These are phyloP conservation scores for Halotydeus destructor DNA, from an alignment of 1,140 invertebrate species.

Conservation along the genomic window DNA sequence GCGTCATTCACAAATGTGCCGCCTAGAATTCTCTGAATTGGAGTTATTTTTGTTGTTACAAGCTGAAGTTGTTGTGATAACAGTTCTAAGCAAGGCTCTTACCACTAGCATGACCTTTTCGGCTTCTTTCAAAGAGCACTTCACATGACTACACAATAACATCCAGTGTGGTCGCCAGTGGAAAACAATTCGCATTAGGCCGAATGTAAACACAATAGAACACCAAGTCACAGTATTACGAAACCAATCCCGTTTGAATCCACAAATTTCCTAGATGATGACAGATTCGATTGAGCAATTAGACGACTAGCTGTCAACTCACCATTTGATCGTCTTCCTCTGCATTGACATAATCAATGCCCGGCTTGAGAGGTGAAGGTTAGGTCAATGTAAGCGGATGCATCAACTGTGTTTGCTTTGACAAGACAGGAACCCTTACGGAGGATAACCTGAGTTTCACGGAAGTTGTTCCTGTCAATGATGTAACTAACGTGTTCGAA, in stretches of 20 bases:
- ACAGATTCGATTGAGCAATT: too few species aligned
- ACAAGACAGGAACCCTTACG: slow-evolving; percentile 88
- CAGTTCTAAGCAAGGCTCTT: too few species aligned
- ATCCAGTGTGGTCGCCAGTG: slow-evolving; percentile 66
- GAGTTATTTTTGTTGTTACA: too few species aligned
- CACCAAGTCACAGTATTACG: slow-evolving; percentile 35
- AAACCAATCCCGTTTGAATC: slow-evolving; percentile 33
- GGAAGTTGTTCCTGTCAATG: slow-evolving; percentile 47
- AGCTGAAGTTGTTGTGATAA: too few species aligned
- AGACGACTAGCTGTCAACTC: too few species aligned
- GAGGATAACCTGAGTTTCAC: slow-evolving; percentile 84
- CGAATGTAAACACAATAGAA: slow-evolving; percentile 40
- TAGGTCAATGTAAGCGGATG: slow-evolving; percentile 79
- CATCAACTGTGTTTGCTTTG: slow-evolving; percentile 80
- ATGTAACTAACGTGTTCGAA: slow-evolving; percentile 7
- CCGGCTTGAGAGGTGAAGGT: too few species aligned
- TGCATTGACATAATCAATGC: slow-evolving; percentile 38
- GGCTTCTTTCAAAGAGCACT: slow-evolving; percentile 44
- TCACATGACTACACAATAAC: slow-evolving; percentile 44
- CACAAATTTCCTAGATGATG: slow-evolving; percentile 35
- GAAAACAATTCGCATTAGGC: slow-evolving; percentile 51
- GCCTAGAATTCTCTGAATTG: too few species aligned
- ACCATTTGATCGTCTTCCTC: slow-evolving; percentile 47
- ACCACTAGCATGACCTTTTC: slow-evolving; percentile 50
- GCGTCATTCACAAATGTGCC: too few species aligned